These are phyloP conservation scores for Parapsyche elsis DNA, from an alignment of 1,140 invertebrate species.

Conservation along the genomic window DNA sequence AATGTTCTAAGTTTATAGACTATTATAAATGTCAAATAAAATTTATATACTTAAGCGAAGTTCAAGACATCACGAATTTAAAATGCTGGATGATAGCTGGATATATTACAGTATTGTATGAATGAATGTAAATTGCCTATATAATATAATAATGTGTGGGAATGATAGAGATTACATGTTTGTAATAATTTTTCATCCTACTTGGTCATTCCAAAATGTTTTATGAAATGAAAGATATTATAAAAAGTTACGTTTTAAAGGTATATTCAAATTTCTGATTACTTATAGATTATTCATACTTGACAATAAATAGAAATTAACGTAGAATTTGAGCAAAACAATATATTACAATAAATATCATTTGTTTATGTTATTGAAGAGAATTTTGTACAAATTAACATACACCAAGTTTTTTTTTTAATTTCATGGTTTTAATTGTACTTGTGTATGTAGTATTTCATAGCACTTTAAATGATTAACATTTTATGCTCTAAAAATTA, in stretches of 20 bases:
- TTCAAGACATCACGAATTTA: neutral
- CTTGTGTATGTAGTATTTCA: neutral
- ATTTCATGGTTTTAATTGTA: neutral
- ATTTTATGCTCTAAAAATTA: neutral
- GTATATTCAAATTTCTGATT: constrained; percentile 53
- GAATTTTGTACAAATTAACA: no score
- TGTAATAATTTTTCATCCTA: constrained; percentile 40
- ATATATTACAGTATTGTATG: neutral
- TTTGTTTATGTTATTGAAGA: no score
- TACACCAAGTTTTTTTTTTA: no score
- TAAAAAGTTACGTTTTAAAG: constrained; percentile 56
- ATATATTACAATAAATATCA: no score
- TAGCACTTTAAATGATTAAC: neutral
- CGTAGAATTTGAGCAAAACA: neutral
- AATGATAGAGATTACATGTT: neutral
- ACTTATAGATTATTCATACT: constrained; percentile 46
- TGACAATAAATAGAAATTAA: constrained; percentile 54
- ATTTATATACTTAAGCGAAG: neutral
- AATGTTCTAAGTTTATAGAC: neutral
- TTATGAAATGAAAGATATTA: constrained; percentile 47
- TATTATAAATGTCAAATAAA: neutral
- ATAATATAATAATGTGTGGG: neutral
- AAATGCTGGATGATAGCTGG: neutral
- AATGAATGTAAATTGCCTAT: neutral
- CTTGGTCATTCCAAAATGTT: constrained; percentile 53